Conservation (phyloP, 2,888 invertebrate species). For the Andrena praecox region DNA sequence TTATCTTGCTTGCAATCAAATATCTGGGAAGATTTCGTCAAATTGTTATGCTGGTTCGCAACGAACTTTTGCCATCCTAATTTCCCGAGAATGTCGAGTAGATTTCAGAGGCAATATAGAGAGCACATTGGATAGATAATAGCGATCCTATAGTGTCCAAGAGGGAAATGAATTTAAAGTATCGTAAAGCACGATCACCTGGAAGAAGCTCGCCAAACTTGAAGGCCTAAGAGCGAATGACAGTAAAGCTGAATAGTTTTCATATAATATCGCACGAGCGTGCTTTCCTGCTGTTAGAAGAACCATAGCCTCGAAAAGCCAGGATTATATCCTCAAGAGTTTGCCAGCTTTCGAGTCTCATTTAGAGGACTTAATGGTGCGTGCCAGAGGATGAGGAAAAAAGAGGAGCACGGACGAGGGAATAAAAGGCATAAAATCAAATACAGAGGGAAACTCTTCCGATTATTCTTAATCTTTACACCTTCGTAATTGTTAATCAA, state of each 20-base stretch:
- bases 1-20: no score
- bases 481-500: not conserved
- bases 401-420: slow-evolving; percentile 51
- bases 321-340: slow-evolving; percentile 83
- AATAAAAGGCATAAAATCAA: slow-evolving; percentile 9
- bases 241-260: slow-evolving; percentile 43
- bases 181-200: slow-evolving; percentile 45
- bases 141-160: not conserved
- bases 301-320: slow-evolving; percentile 67
- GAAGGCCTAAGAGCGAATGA: slow-evolving; percentile 47
- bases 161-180: slow-evolving; percentile 38
- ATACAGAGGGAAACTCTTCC: not conserved
- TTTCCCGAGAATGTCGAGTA: not conserved
- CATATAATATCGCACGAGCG: slow-evolving; percentile 47
- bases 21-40: not conserved
- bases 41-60: not conserved
- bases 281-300: slow-evolving; percentile 44
- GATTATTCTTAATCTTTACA: not conserved
- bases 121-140: slow-evolving; percentile 1
- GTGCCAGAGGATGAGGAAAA: slow-evolving; percentile 3
- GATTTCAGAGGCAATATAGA: not conserved
- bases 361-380: slow-evolving; percentile 73
- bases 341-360: slow-evolving; percentile 81
- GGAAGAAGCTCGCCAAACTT: slow-evolving; percentile 43
- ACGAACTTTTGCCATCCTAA: not conserved